These are phyloP conservation scores for Pituophis catenifer DNA, from an alignment of 2,113 vertebrate species.

Conservation along the genomic window DNA sequence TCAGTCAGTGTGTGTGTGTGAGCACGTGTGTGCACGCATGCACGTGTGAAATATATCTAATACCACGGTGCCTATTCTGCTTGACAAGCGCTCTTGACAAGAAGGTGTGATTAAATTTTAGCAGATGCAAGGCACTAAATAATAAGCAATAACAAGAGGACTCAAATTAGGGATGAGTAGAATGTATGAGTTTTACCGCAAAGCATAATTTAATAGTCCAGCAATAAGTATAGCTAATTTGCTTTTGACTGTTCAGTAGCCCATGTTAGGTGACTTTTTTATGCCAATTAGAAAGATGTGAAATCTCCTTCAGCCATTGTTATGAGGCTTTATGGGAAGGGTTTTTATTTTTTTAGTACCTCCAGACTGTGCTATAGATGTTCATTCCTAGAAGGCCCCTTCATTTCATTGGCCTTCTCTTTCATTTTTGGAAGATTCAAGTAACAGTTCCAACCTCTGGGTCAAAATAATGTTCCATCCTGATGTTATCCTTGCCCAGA, in stretches of 20 bases:
- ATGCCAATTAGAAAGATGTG: neutral
- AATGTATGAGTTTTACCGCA: neutral
- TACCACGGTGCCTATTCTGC: neutral
- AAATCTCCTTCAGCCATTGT: neutral
- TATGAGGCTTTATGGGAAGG: neutral
- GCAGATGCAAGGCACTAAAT: neutral
- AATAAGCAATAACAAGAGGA: neutral
- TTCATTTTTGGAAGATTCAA: neutral
- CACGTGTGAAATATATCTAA: neutral
- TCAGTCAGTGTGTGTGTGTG: neutral
- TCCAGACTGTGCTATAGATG: neutral
- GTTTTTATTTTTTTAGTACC: neutral
- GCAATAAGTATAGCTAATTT: neutral
- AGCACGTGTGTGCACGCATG: neutral
- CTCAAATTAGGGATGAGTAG: neutral
- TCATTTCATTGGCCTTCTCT: neutral
- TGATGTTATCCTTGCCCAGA: neutral
- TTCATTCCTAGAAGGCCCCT: too few relatives aligned
- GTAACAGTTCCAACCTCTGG: neutral
- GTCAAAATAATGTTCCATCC: neutral
- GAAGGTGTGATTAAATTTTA: neutral
- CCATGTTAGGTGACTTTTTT: neutral
- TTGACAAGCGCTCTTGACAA: conserved; percentile 2
- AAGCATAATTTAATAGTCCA: neutral
- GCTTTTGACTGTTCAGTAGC: neutral